Conservation (phyloP, 2,113 vertebrate genomes). For the Corythoichthys intestinalis region DNA sequence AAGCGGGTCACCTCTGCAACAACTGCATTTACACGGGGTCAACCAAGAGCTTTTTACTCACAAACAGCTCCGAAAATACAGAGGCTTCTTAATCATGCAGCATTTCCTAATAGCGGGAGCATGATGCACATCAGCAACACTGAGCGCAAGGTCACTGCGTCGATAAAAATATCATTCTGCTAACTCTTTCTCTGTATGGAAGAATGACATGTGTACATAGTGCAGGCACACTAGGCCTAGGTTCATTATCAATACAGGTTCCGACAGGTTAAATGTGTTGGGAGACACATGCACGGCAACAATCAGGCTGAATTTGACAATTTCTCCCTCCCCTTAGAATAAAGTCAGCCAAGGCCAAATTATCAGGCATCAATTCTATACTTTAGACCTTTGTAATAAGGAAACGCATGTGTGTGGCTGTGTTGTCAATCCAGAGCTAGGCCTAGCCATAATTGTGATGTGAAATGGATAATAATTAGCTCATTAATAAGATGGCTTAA, state of each 20-base stretch:
- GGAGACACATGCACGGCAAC: no score
- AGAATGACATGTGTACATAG: slow-evolving; percentile 4
- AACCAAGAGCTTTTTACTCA: slow-evolving; percentile 70
- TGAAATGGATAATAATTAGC: no score
- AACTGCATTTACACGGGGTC: slow-evolving; percentile 78
- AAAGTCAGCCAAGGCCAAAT: background rate
- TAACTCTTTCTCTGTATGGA: slow-evolving; percentile 11
- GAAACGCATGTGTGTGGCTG: no score
- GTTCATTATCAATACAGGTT: slow-evolving; percentile 19
- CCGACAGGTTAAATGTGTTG: background rate
- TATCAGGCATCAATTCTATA: background rate
- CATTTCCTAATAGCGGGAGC: slow-evolving; percentile 46
- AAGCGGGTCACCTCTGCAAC: slow-evolving; percentile 75
- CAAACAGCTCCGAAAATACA: slow-evolving; percentile 61
- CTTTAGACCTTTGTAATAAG: no score
- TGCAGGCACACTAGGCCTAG: background rate
- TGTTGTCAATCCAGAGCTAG: no score
- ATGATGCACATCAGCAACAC: slow-evolving; percentile 41
- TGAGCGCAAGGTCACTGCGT: slow-evolving; percentile 33
- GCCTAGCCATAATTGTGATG: no score
- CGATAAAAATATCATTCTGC: slow-evolving; percentile 38
- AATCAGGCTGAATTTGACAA: background rate
- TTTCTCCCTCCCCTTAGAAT: background rate
- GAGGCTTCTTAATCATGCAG: slow-evolving; percentile 63
- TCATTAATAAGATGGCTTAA: no score